Evolutionary conservation across 2,113 vertebrate species (phyloP), one percentile per base, ranked within the genome.

Genomic region (Chionodraco myersi): DNA sequence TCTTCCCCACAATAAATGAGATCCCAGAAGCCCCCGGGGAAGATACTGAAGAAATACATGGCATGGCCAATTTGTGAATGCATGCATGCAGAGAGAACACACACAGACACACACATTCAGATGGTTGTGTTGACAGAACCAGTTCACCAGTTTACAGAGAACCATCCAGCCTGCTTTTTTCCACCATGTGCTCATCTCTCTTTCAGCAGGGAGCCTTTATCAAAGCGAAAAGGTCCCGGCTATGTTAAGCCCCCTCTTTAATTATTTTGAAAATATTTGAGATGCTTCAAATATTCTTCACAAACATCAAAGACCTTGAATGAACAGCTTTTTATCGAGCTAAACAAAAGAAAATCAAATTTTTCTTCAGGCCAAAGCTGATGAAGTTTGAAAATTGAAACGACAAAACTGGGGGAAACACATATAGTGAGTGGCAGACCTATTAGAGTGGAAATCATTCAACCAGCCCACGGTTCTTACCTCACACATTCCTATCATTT

Each of bases 51-150:
- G 79, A 87, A 89, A 92, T 86, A 90, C 77, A 84, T 57, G 62
- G 78, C 82, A 82, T 60, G 82, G 80, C 75, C 86, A 91, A 86
- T 90, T 90, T 91, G 74, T 87, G 85, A 91, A 86, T 23, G 75
- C 88, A 79, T 76, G 84, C 84, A 85, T 82, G 79, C 34, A 82
- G 64, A 65, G 67, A 41, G 68, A 45, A 67, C 75, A 71, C 53
- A 56, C 26, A 62, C 61, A 65, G 10, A 68, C 26, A 53, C 60
- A 41, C 70, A 61, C 49, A 13, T 18, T 57, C 70, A 84, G 49
- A 83, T 83, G 88, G 86, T 84, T 78, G 60, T 66, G 80, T 78
- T 84, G 88, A 89, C 74, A 78, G 70, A 87, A 80, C 82, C 77
- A 66, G 79, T 86, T 83, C 66, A 83, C 78, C 83, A 75, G 74